Evolutionary conservation across 1,140 invertebrate species (phyloP).

Genomic region (Ladona fulva): DNA sequence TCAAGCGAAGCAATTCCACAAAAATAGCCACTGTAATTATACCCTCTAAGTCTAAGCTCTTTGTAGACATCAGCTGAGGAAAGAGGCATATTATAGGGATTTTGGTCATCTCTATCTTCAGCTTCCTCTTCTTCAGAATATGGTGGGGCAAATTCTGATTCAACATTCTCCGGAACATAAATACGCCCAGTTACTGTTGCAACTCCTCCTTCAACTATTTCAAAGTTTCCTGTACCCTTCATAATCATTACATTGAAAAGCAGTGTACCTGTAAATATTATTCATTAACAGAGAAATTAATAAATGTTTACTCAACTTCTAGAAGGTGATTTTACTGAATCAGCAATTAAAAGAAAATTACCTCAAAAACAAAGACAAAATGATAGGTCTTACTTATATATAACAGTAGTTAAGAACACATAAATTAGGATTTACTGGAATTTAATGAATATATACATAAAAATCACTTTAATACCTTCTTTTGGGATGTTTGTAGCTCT

Average conservation of each 20-base stretch:
- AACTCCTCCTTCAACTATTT: constrained; percentile 68
- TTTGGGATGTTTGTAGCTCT: constrained; percentile 71
- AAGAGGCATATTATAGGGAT: constrained; percentile 31
- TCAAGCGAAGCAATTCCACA: constrained; percentile 47
- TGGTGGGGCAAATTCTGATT: constrained; percentile 34
- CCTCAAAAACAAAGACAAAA: no score
- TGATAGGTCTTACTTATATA: no score
- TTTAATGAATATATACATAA: neutral
- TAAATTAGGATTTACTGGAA: no score
- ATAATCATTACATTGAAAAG: constrained; percentile 75
- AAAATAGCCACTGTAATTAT: constrained; percentile 79
- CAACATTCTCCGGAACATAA: constrained; percentile 39
- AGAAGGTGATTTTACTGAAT: no score
- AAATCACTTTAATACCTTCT: constrained; percentile 36
- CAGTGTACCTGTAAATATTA: constrained; percentile 37
- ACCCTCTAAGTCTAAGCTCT: constrained; percentile 80
- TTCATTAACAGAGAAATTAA: no score
- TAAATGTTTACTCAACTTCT: no score
- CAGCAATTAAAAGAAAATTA: no score
- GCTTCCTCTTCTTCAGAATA: neutral
- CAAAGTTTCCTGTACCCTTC: constrained; percentile 71
- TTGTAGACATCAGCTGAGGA: constrained; percentile 79
- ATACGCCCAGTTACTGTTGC: constrained; percentile 72
- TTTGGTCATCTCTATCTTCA: neutral
- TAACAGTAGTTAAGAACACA: no score